Evolutionary conservation across 37 sponge, comb jelly and placozoan genomes (phyloP).

Genomic region (Beroe forskalii): DNA sequence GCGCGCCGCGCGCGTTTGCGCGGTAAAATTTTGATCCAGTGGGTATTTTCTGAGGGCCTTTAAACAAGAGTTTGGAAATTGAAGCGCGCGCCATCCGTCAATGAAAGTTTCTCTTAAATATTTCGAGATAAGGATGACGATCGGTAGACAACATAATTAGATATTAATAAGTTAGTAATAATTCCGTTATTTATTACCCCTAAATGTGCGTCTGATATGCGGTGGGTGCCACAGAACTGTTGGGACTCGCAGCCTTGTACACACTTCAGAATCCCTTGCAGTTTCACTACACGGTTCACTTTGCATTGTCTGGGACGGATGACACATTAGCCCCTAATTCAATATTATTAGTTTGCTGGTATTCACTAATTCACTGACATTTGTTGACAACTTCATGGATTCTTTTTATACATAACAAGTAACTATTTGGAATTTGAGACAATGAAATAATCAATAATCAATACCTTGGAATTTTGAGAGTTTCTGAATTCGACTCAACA

Average conservation of each 20-base stretch:
- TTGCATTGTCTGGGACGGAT: not conserved
- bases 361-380: too few relatives aligned
- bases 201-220: not conserved
- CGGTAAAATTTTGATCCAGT: not conserved
- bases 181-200: conserved; percentile 31
- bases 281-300: not conserved
- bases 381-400: too few relatives aligned
- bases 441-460: not conserved
- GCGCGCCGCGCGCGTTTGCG: conserved; percentile 3
- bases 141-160: too few relatives aligned
- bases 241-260: not conserved
- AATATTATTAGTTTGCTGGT: too few relatives aligned
- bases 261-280: not conserved
- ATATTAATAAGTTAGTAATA: too few relatives aligned
- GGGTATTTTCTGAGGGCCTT: not conserved
- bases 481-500: too few relatives aligned
- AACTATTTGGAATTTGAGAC: not conserved
- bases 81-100: not conserved
- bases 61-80: not conserved
- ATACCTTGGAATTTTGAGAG: not conserved
- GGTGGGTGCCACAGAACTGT: not conserved
- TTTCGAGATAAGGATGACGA: too few relatives aligned
- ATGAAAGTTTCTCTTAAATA: too few relatives aligned
- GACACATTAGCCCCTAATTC: not conserved
- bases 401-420: not conserved